Base-by-base conservation (phyloP, 2,113 vertebrate species). In the Misgurnus anguillicaudatus region DNA sequence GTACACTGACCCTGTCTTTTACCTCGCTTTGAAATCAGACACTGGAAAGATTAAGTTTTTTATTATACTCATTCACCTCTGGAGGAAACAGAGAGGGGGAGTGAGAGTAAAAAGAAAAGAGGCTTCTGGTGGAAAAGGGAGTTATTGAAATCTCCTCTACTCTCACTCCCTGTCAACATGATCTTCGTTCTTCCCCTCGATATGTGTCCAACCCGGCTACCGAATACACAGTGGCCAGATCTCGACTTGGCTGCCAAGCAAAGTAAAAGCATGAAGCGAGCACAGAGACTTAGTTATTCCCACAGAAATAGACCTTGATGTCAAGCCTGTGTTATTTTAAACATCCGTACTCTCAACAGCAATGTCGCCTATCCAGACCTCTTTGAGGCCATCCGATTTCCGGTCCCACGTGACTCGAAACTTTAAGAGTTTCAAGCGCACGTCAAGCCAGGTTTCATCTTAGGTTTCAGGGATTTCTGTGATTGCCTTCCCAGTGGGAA, bases 1-100 rank as follows among this genome's bases (percentile, higher is more conserved):
- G 63, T 77, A 82, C 83, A 73, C 62, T 39, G 24, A 67, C 45
- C 77, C 75, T 84, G 24, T 9, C 71, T 63, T 80, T 87, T 66
- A 71, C 79, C 63, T 80, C 63, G 6, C 84, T 87, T 87, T 86
- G 85, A 88, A 88, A 87, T 82, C 51, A 85, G 84, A 88, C 62
- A 83, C 82, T 55, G 65, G 66, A 86, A 78, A 71, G 79, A 83
- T 82, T 24, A 84, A 82, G 75, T 74, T 78, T 83, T 83, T 84
- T 87, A 85, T 86, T 85, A 82, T 84, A 82, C 77, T 77, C 74
- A 80, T 62, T 71, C 80, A 73, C 21, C 75, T 64, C 78, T 47
- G 36, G 75, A 80, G 84, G 64, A 69, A 71, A 73, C 36, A 61
- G 70, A 79, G 68, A 82, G 39, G 65, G 71, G 53, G 48, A 76